These are phyloP conservation scores for Trachurus trachurus DNA, from an alignment of 2,797 vertebrate genomes.

Conservation along the genomic window DNA sequence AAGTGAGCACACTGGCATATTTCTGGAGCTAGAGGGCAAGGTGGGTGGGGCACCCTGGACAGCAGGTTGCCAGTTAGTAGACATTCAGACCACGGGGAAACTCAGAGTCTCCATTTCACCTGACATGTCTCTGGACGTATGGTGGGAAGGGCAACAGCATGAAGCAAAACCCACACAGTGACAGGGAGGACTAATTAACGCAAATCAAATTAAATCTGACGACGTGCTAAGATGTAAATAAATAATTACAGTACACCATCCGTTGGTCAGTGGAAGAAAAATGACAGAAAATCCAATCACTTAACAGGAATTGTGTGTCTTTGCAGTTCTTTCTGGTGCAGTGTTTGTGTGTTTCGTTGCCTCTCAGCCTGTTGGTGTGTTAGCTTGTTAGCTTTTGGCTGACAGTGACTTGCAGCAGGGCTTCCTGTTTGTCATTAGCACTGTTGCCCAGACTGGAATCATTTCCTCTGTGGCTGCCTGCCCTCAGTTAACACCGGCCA, in stretches of 20 bases:
- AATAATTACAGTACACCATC: neutral
- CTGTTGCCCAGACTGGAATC: neutral
- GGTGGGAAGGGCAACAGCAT: constrained; percentile 7
- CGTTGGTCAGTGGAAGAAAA: neutral
- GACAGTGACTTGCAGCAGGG: neutral
- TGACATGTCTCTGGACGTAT: constrained; percentile 29
- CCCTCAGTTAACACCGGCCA: too few species aligned
- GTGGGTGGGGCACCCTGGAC: constrained; percentile 2
- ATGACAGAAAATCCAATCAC: neutral
- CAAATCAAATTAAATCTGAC: constrained; percentile 38
- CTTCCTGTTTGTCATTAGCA: neutral
- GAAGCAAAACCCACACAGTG: constrained; percentile 38
- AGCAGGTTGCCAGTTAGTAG: constrained; percentile 18
- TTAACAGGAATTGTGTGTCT: neutral
- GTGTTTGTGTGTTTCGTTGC: constrained; percentile 15
- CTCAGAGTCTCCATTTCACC: constrained; percentile 32
- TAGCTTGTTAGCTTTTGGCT: constrained; percentile 15
- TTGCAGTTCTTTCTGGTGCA: neutral
- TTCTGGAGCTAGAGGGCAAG: neutral
- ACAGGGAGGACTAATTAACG: constrained; percentile 48
- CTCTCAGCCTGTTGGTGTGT: constrained; percentile 1
- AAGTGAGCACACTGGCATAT: neutral
- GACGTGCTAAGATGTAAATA: constrained; percentile 17
- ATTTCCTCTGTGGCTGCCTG: neutral
- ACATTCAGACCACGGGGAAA: constrained; percentile 35